A percentile compares a stretch with the other conserved stretches of the same genome.
These are phyloP conservation scores for Bathynomus jamesi DNA, from an alignment of 1,140 invertebrate genomes.

Conservation along the genomic window DNA sequence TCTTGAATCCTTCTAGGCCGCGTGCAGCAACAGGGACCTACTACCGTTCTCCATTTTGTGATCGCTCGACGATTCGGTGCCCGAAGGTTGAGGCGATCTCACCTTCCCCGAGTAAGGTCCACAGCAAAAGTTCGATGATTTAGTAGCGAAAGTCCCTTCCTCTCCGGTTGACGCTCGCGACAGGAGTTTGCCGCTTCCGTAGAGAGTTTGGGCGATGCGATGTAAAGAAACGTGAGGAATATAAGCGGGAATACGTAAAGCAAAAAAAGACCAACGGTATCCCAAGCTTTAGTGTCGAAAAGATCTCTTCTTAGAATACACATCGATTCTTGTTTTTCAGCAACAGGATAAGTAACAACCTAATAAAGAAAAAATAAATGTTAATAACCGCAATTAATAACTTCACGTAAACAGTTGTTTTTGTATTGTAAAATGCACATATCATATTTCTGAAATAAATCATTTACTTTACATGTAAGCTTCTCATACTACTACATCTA, in stretches of 20 bases:
- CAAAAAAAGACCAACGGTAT: conserved; percentile 39
- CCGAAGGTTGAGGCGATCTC: conserved; percentile 17
- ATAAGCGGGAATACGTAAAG: conserved; percentile 39
- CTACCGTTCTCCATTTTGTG: not conserved
- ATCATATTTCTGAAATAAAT: too few relatives aligned
- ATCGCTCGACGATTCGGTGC: conserved; percentile 3
- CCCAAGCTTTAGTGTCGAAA: conserved; percentile 40
- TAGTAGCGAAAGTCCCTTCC: conserved; percentile 4
- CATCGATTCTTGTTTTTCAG: conserved; percentile 35
- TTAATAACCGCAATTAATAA: too few relatives aligned
- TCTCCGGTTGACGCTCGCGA: conserved; percentile 16
- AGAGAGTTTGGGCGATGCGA: conserved; percentile 39
- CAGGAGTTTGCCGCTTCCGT: conserved; percentile 26
- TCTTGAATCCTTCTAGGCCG: not conserved
- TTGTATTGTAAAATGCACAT: too few relatives aligned
- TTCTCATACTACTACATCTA: too few relatives aligned
- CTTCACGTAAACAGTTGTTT: too few relatives aligned
- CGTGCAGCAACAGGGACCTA: conserved; percentile 6
- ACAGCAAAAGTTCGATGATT: conserved; percentile 16
- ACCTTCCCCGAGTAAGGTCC: conserved; percentile 21
- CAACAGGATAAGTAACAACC: conserved; percentile 32
- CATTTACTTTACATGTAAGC: too few relatives aligned
- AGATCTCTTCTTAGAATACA: conserved; percentile 38
- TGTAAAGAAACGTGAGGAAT: conserved; percentile 39
- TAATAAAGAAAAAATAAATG: not conserved